Conservation (phyloP, 2,888 invertebrate genomes). For the Archaeoteleia sp. region DNA sequence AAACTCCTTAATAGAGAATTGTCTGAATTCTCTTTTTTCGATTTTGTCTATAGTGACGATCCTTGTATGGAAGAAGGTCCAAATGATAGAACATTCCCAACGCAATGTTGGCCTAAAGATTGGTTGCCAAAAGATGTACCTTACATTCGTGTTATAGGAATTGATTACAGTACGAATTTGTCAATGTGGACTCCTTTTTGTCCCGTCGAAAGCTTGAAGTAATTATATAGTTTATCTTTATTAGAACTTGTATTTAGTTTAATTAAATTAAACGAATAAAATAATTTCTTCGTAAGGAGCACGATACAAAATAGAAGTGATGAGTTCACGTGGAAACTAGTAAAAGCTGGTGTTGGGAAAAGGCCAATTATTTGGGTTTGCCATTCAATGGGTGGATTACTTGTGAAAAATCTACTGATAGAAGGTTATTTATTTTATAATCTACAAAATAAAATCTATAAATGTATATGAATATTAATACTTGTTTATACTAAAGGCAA, state of each 20-base stretch:
- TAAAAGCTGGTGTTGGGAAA: slow-evolving; percentile 86
- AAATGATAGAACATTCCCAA: slow-evolving; percentile 73
- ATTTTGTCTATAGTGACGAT: slow-evolving; percentile 59
- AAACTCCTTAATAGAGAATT: too few relatives aligned
- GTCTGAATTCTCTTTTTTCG: too few relatives aligned
- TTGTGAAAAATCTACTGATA: slow-evolving; percentile 89
- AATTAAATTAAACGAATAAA: slow-evolving; percentile 13
- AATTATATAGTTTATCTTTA: slow-evolving; percentile 33
- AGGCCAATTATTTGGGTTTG: slow-evolving; percentile 92
- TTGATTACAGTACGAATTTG: slow-evolving; percentile 91
- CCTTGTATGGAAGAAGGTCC: slow-evolving; percentile 59
- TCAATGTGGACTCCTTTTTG: slow-evolving; percentile 88
- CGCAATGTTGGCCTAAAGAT: slow-evolving; percentile 95
- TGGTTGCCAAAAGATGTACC: slow-evolving; percentile 91
- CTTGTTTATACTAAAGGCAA: too few relatives aligned
- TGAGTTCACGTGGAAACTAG: slow-evolving; percentile 81
- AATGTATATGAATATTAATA: background rate
- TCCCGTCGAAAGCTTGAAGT: slow-evolving; percentile 77
- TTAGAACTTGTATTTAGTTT: slow-evolving; percentile 3
- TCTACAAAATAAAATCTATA: background rate
- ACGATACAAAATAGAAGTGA: slow-evolving; percentile 81
- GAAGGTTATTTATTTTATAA: slow-evolving; percentile 75
- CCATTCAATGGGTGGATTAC: slow-evolving; percentile 97
- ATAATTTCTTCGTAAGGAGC: slow-evolving; percentile 63
- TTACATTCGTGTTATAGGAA: slow-evolving; percentile 85